Evolutionary conservation across 1,140 invertebrate genomes (phyloP).

Genomic region (Drosophila santomea): DNA sequence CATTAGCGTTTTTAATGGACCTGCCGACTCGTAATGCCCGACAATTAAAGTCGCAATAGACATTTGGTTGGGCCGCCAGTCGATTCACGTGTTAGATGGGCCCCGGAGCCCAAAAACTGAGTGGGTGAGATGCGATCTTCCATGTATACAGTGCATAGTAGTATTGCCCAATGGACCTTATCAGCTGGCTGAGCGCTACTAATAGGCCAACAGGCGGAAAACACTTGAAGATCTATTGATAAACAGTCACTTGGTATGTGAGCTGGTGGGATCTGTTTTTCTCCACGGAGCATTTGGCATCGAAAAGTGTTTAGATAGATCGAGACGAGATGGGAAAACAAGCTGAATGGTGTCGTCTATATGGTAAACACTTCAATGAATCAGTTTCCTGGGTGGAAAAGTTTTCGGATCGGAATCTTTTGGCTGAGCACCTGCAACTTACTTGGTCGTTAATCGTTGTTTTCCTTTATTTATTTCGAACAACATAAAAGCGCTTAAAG

Average conservation of each 20-base stretch:
- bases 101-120: slow-evolving; percentile 14
- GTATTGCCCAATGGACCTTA: slow-evolving; percentile 45
- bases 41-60: slow-evolving; percentile 71
- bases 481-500: slow-evolving; percentile 73
- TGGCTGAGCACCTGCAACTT: slow-evolving; percentile 40
- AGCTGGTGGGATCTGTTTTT: slow-evolving; percentile 20
- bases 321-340: slow-evolving; percentile 6
- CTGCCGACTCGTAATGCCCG: slow-evolving; percentile 73
- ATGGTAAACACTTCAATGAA: slow-evolving; percentile 38
- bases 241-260: slow-evolving; percentile 34
- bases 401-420: slow-evolving; percentile 20
- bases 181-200: slow-evolving; percentile 74
- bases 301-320: slow-evolving; percentile 34
- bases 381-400: slow-evolving; percentile 39
- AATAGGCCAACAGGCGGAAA: slow-evolving; percentile 44
- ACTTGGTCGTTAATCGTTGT: slow-evolving; percentile 48
- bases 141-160: background rate
- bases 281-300: slow-evolving; percentile 15
- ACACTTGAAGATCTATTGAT: slow-evolving; percentile 64
- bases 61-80: slow-evolving; percentile 12
- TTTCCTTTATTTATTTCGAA: slow-evolving; percentile 71
- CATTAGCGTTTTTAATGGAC: slow-evolving; percentile 81
- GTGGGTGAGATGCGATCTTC: slow-evolving; percentile 45
- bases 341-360: slow-evolving; percentile 36
- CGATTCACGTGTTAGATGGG: slow-evolving; percentile 21